Conservation (phyloP, 2,888 invertebrate species). For the Mystacides longicornis region DNA sequence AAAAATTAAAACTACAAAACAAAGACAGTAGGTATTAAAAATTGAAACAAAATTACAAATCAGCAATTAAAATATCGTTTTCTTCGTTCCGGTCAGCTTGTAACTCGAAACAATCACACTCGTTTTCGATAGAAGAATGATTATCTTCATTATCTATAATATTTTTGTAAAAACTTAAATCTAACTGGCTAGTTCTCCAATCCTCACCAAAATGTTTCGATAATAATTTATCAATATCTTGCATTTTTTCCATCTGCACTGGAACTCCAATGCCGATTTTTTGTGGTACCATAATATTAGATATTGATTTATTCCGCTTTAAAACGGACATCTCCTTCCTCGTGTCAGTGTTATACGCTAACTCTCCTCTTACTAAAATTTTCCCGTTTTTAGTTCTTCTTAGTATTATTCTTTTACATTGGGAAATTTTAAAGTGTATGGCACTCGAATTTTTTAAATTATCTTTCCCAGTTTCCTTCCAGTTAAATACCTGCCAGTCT, state of each 20-base stretch:
- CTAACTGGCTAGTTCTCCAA: too few species aligned
- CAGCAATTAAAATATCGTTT: too few species aligned
- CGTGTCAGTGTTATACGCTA: neutral
- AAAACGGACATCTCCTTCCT: neutral
- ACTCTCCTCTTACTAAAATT: neutral
- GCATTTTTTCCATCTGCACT: neutral
- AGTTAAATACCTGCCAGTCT: neutral
- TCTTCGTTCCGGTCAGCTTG: too few species aligned
- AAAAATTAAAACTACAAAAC: too few species aligned
- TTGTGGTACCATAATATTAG: neutral
- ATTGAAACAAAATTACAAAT: too few species aligned
- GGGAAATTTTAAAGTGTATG: neutral
- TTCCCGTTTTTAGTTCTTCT: neutral
- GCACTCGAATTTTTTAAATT: neutral
- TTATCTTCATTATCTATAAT: too few species aligned
- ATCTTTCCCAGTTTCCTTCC: neutral
- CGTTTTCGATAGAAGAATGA: too few species aligned
- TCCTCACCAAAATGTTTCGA: too few species aligned
- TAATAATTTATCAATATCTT: neutral
- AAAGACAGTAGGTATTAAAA: too few species aligned
- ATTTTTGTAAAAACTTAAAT: too few species aligned
- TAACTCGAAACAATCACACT: too few species aligned
- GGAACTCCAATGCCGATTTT: neutral
- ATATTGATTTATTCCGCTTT: neutral
- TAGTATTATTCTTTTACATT: neutral